Base-by-base conservation (phyloP, 2,888 invertebrate species). In the Philopedon plagiatum region DNA sequence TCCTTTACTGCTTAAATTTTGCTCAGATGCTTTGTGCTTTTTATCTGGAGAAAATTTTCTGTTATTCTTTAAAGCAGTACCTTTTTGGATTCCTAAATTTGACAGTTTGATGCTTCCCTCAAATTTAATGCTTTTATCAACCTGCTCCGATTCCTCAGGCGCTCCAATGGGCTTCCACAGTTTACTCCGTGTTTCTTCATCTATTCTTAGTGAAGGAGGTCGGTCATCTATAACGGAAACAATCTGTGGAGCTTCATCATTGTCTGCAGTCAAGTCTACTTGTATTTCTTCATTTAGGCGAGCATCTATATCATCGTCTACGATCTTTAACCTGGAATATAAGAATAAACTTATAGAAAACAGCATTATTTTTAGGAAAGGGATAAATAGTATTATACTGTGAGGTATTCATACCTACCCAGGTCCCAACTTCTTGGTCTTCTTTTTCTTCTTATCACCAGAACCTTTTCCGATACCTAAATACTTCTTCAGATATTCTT, bases 181-280 rank as follows among this genome's bases (percentile, higher is more conserved):
- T 21, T 81, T 80, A 51, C 76, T 80, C 58, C 83, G 81, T 2
- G 83, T 81, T 66, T 82, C 80, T 63, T 85, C 85, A 75, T 85
- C 83, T 29, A 84, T 77, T 73, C 83, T 76, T 8, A 93, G 78
- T 75, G 93, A 90, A 63, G 90, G 87, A 0, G 94, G 93, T 77
- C 94, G 84, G 54, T 97, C 96, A 82, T 97, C 97, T 57, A 96
- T 89, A 61, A 97, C 89, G 0, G 94, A 96, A 0, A 94, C 97
- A 75, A 98, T 92, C 83, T 94, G 93, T 0, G 98, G 98, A 0
- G 93, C 95, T 84, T 97, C 96, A 81, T 98, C 97, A n/a, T 89
- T 90, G 64, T 91, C 89, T 51, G 91, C 88, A 1, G 94, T 88
- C 62, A 93, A 91, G 62, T 93, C 92, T 39, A 91, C 85, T 77